Evolutionary conservation across 2,797 vertebrate species (phyloP), one percentile per base, ranked within the genome.

Genomic region (Macropodus opercularis): DNA sequence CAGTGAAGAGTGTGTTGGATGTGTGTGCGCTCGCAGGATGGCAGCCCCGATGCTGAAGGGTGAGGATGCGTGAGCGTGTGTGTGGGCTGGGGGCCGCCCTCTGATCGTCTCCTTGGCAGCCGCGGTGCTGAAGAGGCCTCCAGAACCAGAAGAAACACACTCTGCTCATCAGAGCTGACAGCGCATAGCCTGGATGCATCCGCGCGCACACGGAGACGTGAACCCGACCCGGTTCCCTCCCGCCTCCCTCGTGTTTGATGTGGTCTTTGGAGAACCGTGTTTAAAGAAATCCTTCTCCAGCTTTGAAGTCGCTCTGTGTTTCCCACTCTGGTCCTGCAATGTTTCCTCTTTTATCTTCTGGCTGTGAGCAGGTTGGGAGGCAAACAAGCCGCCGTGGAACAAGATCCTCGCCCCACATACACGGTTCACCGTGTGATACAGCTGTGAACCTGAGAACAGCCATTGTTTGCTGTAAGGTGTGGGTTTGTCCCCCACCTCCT

Each of bases 201-300:
- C 76, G 60, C 73, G 51, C 55, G 46, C 31, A 63, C 42, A 63
- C 39, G 63, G 41, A 48, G 61, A 72, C 77, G 62, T 49, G 34
- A 70, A 73, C 73, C 54, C 35, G 64, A 14, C 71, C 39, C 40
- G 36, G 56, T 65, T 38, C 42, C 74, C 62, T 47, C 21, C 14
- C 46, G 29, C 57, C 71, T 63, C 59, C 54, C 48, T 17, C 35
- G 72, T 83, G 83, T 93, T 92, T 93, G 91, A 92, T 92, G 91
- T 93, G 91, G 91, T 92, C 90, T 89, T 85, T 72, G 43, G 89
- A 89, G 91, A 84, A 81, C 79, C 64, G 21, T 80, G 77, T 85
- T 89, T 86, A 90, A 90, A 92, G 84, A 89, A 85, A 90, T 89
- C 88, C 84, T 87, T 89, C 62, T 79, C 51, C 60, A 43, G 76